A percentile compares a stretch with the other conserved stretches of the same genome.
Conservation (phyloP, 1,140 invertebrate genomes). For the Pogonognathellus flavescens region DNA sequence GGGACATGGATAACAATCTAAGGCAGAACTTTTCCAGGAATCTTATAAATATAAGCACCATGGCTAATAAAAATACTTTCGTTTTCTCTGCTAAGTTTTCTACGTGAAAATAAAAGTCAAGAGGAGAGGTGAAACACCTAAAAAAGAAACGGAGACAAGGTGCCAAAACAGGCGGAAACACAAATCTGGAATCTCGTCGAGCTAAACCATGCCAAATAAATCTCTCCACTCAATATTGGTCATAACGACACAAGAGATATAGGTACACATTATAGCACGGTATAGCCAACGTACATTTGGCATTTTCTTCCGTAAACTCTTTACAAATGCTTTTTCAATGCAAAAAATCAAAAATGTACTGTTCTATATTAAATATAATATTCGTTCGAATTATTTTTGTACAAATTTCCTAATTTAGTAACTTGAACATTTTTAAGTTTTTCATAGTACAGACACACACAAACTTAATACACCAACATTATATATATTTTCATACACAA, state of each 20-base stretch:
- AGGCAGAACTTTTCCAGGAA: conserved; percentile 12
- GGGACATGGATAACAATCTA: no score
- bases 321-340: not conserved
- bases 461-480: no score
- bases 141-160: conserved; percentile 5
- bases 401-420: no score
- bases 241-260: not conserved
- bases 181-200: conserved; percentile 51
- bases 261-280: not conserved
- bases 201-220: conserved; percentile 38
- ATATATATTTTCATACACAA: no score
- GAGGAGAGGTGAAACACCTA: conserved; percentile 14
- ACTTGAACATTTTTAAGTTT: no score
- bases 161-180: conserved; percentile 48
- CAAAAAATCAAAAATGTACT: not conserved
- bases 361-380: no score
- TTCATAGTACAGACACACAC: no score
- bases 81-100: not conserved
- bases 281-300: not conserved
- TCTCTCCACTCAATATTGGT: conserved; percentile 5
- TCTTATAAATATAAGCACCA: not conserved
- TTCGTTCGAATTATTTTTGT: no score
- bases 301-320: not conserved
- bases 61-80: conserved; percentile 30
- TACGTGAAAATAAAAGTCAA: not conserved